phyloP scores from a whole-genome alignment of 1,140 invertebrate genomes.

The Cydia splendana region DNA sequence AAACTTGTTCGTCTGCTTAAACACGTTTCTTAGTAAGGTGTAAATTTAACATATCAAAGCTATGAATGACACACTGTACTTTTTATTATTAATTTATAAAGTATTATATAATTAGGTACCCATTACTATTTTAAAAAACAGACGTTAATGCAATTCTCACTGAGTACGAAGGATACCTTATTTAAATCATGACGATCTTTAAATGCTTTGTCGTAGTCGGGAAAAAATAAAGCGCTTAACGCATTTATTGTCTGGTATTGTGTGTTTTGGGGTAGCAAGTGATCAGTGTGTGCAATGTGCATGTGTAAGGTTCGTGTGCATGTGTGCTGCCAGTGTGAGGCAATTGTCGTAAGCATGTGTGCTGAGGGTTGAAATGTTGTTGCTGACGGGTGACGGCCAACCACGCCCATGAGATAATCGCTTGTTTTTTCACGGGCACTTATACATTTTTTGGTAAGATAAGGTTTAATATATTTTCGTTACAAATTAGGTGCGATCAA shows the following conservation, averaged over 20 bases:
- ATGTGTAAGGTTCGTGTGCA: neutral
- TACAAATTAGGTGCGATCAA: neutral
- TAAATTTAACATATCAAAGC: neutral
- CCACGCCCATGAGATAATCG: slow-evolving; percentile 64
- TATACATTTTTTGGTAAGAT: slow-evolving; percentile 8
- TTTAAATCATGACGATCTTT: neutral
- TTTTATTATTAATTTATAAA: neutral
- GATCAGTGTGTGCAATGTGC: slow-evolving; percentile 41
- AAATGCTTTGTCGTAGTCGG: slow-evolving; percentile 59
- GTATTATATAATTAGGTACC: no score
- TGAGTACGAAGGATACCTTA: no score
- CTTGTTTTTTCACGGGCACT: slow-evolving; percentile 47
- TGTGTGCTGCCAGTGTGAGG: slow-evolving; percentile 40
- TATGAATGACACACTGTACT: slow-evolving; percentile 44
- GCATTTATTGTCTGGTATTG: slow-evolving; percentile 61
- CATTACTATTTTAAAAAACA: no score
- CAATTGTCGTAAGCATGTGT: slow-evolving; percentile 43
- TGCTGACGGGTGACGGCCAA: slow-evolving; percentile 53
- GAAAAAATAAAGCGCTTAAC: slow-evolving; percentile 77
- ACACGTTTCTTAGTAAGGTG: slow-evolving; percentile 31
- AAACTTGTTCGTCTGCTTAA: slow-evolving; percentile 39
- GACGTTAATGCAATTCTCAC: no score
- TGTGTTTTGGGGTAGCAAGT: slow-evolving; percentile 57
- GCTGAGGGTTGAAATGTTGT: slow-evolving; percentile 52
- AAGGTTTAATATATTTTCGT: neutral